Base-by-base conservation (phyloP, 1,140 invertebrate species). In the Sycophila sp. region DNA sequence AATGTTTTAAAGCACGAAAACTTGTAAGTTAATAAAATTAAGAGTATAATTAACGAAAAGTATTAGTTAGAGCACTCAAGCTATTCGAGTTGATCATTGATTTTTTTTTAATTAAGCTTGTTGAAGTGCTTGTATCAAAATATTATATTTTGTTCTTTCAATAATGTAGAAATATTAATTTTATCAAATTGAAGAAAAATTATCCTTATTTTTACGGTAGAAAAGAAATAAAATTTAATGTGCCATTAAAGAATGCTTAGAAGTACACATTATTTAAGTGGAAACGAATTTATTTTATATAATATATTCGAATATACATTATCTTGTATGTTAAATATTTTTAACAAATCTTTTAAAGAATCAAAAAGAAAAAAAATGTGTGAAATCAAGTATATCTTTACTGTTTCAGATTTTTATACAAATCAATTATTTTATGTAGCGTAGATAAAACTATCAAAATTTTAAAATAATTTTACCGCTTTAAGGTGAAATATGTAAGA, bases 401-500 rank as follows among this genome's bases (percentile, higher is more conserved):
- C 1, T 36, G 32, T 53, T 56, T 69, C 53, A 58, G 69, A 30
- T 32, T 49, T 56, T 66, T 55, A 56, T 56, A 65, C 13, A 40
- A 13, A 55, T 40, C 5, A 19, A 30, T 65, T 38, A 22, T 56
- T 74, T 73, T n/a, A n/a, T n/a, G n/a, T n/a, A 24, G 17, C 40
- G 53, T 30, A 71, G 28, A 71, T 76, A 73, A 71, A 65, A 67
- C 42, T 51, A 71, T 74, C 74, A 56, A 75, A 76, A 77, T 73
- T 56, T 73, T 76, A 34, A 71, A 72, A 69, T 36, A 73, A 73
- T n/a, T n/a, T n/a, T n/a, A n/a, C n/a, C n/a, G n/a, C n/a, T n/a
- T n/a, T 76, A 75, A 42, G 71, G 70, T 65, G 28, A 66, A 66
- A 69, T 63, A 74, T 55, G 69, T 62, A 63, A 72, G 60, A 72